Evolutionary conservation across 2,113 vertebrate species (phyloP), one percentile per base, ranked within the genome.

Genomic region (Chlorodrepanis virens): DNA sequence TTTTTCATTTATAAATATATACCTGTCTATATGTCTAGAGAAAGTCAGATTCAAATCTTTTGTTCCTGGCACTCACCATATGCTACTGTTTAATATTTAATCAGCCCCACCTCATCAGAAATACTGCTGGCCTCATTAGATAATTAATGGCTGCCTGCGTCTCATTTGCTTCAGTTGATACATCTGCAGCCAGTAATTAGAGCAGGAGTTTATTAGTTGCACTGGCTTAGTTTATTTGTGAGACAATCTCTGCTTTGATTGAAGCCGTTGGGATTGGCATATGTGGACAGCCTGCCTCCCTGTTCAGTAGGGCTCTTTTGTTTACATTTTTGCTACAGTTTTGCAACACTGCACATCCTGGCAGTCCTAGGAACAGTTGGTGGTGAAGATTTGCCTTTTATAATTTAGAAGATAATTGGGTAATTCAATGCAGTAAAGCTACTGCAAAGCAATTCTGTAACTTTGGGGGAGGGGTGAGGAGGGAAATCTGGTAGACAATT

Each of bases 31-130:
- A n/a, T 31, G 67, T n/a, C 28, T 6, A 74, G 60, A 86, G 85
- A 74, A 82, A 92, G 59, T 57, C 35, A 18, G 68, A 95, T 89
- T 83, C 42, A 42, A 95, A 91, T 92, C 96, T 97, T 98, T 98
- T 98, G 98, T 98, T 97, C 96, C 95, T 97, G 97, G 97, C 95
- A 97, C 91, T 98, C 97, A 97, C 98, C 98, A 98, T 98, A 98
- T 98, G 98, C 98, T 97, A 59, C 86, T 97, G 96, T 98, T 99
- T 99, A 99, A 99, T 99, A 98, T 99, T 99, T 98, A 98, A 98
- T 98, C 98, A 98, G 98, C 97, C 97, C 98, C 98, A 98, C 98
- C 98, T 98, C 98, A 97, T 98, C 98, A 97, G 98, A 98, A 98
- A 96, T 97, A 97, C 96, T 97, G 97, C 97, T 97, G 97, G 98